Percentiles rank a stretch among this genome's conserved stretches.
Conservation (phyloP, 2,797 vertebrate species). For the Mionectes olivaceus region DNA sequence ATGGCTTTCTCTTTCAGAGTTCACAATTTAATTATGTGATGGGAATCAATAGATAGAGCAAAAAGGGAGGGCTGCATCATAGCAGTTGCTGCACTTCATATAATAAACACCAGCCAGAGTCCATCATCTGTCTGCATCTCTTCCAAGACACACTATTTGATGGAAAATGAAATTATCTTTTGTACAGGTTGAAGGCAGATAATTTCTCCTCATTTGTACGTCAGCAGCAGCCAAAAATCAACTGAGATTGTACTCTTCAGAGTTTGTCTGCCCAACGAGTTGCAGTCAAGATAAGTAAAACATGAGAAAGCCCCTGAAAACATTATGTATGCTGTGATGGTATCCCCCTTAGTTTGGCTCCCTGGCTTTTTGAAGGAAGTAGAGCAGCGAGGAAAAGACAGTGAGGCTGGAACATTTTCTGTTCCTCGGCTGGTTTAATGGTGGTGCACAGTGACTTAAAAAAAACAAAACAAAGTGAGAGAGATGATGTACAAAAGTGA, state of each 20-base stretch:
- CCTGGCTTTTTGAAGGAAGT: not conserved
- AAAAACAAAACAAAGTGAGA: not conserved
- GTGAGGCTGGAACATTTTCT: not conserved
- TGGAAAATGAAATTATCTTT: constrained; percentile 5
- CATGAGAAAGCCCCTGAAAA: not conserved
- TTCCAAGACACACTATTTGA: not conserved
- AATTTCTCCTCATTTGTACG: constrained; percentile 7
- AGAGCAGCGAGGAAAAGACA: not conserved
- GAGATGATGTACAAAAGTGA: not conserved
- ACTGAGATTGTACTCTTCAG: not conserved
- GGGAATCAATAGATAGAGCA: constrained; percentile 20
- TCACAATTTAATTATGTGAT: constrained; percentile 59
- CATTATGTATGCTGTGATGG: not conserved
- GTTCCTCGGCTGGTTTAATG: not conserved
- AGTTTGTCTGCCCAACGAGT: not conserved
- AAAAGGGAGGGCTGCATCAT: not conserved
- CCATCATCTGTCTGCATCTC: not conserved
- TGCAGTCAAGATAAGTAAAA: not conserved
- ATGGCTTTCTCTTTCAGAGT: constrained; percentile 28
- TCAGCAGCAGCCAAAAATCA: not conserved
- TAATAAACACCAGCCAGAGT: constrained; percentile 13
- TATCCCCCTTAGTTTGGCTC: not conserved
- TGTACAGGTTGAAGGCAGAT: not conserved
- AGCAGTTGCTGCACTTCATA: not conserved
- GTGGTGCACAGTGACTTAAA: not conserved